These are phyloP conservation scores for Epistrophe eligans DNA, from an alignment of 2,888 invertebrate species.

Conservation along the genomic window DNA sequence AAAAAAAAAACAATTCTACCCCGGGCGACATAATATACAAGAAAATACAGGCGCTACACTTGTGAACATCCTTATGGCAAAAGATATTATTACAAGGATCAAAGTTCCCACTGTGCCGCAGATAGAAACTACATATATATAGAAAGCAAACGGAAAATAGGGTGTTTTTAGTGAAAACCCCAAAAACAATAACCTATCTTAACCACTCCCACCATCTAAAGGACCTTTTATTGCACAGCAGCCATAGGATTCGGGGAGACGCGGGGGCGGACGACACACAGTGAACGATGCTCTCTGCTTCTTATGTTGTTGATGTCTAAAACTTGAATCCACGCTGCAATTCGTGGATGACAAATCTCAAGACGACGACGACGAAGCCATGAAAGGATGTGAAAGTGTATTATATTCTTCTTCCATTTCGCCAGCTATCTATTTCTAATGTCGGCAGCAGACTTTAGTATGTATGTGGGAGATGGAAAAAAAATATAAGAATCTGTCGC, in stretches of 20 bases:
- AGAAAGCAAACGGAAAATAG: constrained; percentile 47
- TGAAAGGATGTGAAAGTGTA: constrained; percentile 60
- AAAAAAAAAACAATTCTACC: constrained; percentile 48
- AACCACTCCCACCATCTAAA: constrained; percentile 70
- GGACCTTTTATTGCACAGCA: constrained; percentile 21
- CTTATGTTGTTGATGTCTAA: constrained; percentile 68
- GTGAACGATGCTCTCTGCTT: constrained; percentile 63
- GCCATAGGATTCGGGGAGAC: neutral
- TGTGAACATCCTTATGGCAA: constrained; percentile 69
- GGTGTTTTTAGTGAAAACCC: constrained; percentile 61
- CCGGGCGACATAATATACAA: neutral
- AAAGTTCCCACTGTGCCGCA: constrained; percentile 57
- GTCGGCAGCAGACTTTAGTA: constrained; percentile 65
- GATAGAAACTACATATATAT: constrained; percentile 16
- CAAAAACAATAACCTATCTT: constrained; percentile 74
- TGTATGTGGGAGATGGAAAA: constrained; percentile 33
- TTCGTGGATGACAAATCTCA: constrained; percentile 73
- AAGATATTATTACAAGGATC: constrained; percentile 73
- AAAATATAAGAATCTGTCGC: constrained; percentile 57
- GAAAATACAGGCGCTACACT: constrained; percentile 45
- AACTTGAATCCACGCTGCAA: constrained; percentile 64
- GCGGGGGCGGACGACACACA: neutral
- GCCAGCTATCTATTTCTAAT: constrained; percentile 73
- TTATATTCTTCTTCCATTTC: constrained; percentile 52
- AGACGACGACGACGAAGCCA: constrained; percentile 14